Base-by-base conservation (phyloP, 2,113 vertebrate genomes). In the Nannobrachium achirus region DNA sequence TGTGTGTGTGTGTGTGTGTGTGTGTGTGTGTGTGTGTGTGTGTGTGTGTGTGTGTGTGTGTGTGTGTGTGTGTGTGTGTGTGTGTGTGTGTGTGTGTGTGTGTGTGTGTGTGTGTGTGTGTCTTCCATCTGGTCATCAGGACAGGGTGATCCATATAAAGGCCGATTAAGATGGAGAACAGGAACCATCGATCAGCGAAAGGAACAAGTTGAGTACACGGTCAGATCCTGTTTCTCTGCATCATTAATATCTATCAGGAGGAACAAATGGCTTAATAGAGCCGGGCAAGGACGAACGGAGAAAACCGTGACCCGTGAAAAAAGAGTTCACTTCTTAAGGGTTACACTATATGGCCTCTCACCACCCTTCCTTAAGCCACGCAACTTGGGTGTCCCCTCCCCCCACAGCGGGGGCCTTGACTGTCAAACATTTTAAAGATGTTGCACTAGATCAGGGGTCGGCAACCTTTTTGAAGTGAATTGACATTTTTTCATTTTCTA, bases 111-210 rank as follows among this genome's bases (percentile, higher is more conserved):
- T 38, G 19, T 44, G 50, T 20, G 50, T 13, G 7, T 33, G 41
- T 45, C 19, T 62, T n/a, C 66, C 78, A 79, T 59, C 49, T 63
- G 78, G 73, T 39, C 70, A 56, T 49, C 1, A 48, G 25, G 63
- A 39, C 1, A 48, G 25, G 63, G 42, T 10, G 38, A 76, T 57
- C 41, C 46, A 19, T 52, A 8, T 66, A 46, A 51, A 18, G 25
- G 58, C 18, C 77, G 68, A 88, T 88, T 69, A 80, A 86, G 81
- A 84, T 73, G 60, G 64, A 90, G 75, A 65, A 76, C 51, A 8
- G 4, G 33, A 65, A 60, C 61, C 70, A 38, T 69, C 71, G 78
- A 82, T 86, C 73, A 64, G 66, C 46, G 45, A 8, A 79, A 73
- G 69, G 79, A 74, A 63, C 76, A 55, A 58, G 46, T 58, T 49